Conservation (phyloP, 2,113 vertebrate species). For the Oxygymnocypris stewartii region DNA sequence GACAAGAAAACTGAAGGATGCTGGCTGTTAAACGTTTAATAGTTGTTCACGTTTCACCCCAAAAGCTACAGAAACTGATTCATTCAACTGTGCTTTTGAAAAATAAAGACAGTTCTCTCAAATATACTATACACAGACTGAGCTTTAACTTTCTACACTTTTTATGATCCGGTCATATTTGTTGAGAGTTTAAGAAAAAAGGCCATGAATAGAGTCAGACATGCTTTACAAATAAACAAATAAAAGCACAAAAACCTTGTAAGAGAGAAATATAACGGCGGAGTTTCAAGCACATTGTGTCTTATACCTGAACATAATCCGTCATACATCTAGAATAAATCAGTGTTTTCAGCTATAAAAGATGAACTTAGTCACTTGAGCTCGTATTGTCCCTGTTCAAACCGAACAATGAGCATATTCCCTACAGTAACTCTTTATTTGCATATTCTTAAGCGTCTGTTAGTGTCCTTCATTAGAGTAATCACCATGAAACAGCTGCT, state of each 20-base stretch:
- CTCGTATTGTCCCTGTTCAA: background rate
- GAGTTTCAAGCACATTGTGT: background rate
- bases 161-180: background rate
- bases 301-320: background rate
- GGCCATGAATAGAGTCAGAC: background rate
- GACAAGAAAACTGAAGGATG: background rate
- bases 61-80: background rate
- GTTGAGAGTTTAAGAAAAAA: background rate
- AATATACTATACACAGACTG: background rate
- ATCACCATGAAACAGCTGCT: slow-evolving; percentile 63
- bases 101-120: background rate
- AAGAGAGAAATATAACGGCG: background rate
- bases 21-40: background rate
- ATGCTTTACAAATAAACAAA: background rate
- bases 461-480: slow-evolving; percentile 35
- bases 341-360: too few species aligned
- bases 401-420: background rate
- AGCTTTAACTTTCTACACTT: background rate
- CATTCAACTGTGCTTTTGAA: background rate
- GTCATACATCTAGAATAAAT: background rate
- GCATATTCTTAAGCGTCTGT: background rate
- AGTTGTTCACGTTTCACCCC: background rate
- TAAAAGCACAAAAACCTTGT: background rate
- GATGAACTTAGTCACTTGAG: background rate
- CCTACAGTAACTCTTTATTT: background rate